Conservation (phyloP, 2,888 invertebrate species). For the Dermolepida albohirtum region DNA sequence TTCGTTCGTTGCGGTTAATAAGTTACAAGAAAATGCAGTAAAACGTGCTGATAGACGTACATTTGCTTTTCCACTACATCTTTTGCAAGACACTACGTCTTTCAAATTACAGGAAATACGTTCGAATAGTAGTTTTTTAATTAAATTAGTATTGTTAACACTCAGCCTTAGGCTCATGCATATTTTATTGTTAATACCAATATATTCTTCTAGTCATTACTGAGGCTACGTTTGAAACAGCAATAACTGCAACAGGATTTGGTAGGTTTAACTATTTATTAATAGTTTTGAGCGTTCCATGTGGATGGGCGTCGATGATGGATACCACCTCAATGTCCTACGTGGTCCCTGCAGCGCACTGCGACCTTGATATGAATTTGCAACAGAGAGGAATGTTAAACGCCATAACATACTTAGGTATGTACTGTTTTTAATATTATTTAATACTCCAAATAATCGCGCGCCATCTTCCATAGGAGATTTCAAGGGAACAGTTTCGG, state of each 20-base stretch:
- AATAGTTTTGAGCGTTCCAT: slow-evolving; percentile 73
- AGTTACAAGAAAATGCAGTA: no score
- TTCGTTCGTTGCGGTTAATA: no score
- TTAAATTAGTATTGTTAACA: no score
- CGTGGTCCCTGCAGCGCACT: slow-evolving; percentile 80
- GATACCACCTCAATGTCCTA: slow-evolving; percentile 80
- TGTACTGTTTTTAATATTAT: slow-evolving; percentile 12
- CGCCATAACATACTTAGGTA: slow-evolving; percentile 79
- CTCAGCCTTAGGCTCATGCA: no score
- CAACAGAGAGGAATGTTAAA: slow-evolving; percentile 79
- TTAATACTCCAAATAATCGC: no score
- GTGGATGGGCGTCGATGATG: slow-evolving; percentile 76
- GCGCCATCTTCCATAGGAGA: no score
- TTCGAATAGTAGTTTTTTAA: no score
- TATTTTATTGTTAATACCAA: neutral
- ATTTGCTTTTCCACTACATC: no score
- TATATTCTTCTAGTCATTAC: slow-evolving; percentile 10
- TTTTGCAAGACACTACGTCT: no score
- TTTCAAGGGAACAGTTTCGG: no score
- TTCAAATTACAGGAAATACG: no score
- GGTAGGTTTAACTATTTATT: slow-evolving; percentile 76
- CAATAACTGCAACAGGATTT: slow-evolving; percentile 75
- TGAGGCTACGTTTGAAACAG: slow-evolving; percentile 75
- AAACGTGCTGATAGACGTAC: no score
- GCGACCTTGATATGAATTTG: slow-evolving; percentile 76